Base-by-base conservation (phyloP, 2,113 vertebrate species). In the rabbit (Oryctolagus cuniculus) region DNA sequence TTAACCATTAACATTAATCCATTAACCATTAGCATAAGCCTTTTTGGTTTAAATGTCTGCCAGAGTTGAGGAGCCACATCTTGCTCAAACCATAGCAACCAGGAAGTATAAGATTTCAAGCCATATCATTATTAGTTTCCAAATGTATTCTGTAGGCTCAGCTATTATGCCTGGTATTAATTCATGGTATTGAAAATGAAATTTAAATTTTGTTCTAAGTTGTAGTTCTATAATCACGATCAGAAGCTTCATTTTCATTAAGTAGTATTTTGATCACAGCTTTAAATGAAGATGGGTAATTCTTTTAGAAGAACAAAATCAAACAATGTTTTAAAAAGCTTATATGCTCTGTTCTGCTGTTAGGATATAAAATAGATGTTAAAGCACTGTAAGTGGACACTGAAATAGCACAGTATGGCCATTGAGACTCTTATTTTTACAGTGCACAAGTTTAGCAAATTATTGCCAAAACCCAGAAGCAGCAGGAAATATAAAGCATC, bases 171-270 rank as follows among this genome's bases (percentile, higher is more conserved):
- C 75, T 97, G 22, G 19, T 38, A 94, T 90, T 87, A 78, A 49
- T 81, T 82, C 38, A 74, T 72, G 82, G 36, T 44, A 87, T 74
- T 87, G 81, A 72, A 91, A 88, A 78, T 58, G 79, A 95, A 88
- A 91, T 89, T 87, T 73, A 93, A 90, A 82, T 95, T 81, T 94
- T 84, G 64, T 31, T 90, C 70, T 49, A 51, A 31, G 2, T 85
- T 77, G 4, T 25, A 91, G 10, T 55, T 93, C 22, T 63, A 6
- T 67, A 93, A 73, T 92, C 17, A 93, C 11, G 10, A 38, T 64
- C 75, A 67, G 72, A 90, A 80, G 75, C 25, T 84, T 86, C 86
- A 38, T 94, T 78, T 92, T 34, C 72, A 89, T 87, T 87, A 73
- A 11, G 49, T 74, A 74, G 61, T 88, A n/a, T 83, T 93, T 95